Evolutionary conservation across 2,888 invertebrate species (phyloP).

Genomic region (Protophormia terraenovae): DNA sequence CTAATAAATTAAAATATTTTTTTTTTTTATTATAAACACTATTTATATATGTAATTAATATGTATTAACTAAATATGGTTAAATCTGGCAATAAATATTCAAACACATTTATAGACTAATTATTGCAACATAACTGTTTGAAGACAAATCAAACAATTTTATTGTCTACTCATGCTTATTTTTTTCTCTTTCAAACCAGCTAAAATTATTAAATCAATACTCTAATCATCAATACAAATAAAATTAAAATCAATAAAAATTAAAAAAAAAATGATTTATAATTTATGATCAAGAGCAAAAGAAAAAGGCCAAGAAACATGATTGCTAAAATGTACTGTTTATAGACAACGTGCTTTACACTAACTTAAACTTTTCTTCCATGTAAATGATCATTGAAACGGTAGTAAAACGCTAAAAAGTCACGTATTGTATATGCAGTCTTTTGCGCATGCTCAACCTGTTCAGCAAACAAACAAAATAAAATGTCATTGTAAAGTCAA

Average conservation of each 20-base stretch:
- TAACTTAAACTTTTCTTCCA: slow-evolving; percentile 3
- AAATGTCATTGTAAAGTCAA: slow-evolving; percentile 28
- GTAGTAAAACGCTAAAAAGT: slow-evolving; percentile 51
- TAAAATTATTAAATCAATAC: not conserved
- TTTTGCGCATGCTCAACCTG: slow-evolving; percentile 48
- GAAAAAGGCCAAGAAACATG: not conserved
- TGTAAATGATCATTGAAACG: slow-evolving; percentile 18
- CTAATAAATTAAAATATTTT: not conserved
- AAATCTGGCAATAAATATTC: slow-evolving; percentile 27
- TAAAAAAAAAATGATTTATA: not conserved
- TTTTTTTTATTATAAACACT: not conserved
- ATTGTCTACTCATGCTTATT: not conserved
- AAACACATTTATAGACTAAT: not conserved
- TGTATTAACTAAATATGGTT: slow-evolving; percentile 10
- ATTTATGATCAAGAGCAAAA: not conserved
- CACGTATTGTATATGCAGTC: slow-evolving; percentile 51
- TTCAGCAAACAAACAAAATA: slow-evolving; percentile 4
- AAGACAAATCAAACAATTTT: not conserved
- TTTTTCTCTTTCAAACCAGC: not conserved
- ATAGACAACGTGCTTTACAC: not conserved
- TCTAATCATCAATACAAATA: not conserved
- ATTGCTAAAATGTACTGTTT: not conserved
- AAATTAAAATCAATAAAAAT: not conserved
- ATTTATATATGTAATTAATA: not conserved
- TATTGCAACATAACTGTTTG: not conserved